Evolutionary conservation across 2,113 vertebrate species (phyloP).

Genomic region (Rynchops niger): DNA sequence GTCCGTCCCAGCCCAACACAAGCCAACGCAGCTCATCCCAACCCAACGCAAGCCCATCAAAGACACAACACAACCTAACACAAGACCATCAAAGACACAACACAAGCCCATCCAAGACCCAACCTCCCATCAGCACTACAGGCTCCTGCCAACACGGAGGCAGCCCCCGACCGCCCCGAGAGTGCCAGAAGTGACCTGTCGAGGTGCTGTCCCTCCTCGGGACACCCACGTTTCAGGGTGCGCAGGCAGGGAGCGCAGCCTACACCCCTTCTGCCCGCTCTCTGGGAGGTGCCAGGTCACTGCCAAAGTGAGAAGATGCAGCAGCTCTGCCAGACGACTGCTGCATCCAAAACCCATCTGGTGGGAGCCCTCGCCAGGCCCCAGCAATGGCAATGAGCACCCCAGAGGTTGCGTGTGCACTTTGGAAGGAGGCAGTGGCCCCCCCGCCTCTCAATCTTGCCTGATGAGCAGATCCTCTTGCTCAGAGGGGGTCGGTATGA

Average conservation of each 20-base stretch:
- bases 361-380: background rate
- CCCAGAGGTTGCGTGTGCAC: rapidly evolving
- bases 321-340: rapidly evolving
- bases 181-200: too few species aligned
- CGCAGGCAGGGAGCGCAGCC: background rate
- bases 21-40: too few species aligned
- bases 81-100: too few species aligned
- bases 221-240: background rate
- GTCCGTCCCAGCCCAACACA: too few species aligned
- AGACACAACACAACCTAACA: background rate
- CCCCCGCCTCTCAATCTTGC: background rate
- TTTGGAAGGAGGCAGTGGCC: background rate
- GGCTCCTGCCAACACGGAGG: background rate
- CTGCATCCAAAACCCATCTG: background rate
- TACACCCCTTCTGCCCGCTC: background rate
- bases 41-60: too few species aligned
- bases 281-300: background rate
- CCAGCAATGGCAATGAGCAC: rapidly evolving
- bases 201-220: rapidly evolving
- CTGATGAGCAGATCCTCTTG: background rate
- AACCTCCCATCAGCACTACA: too few species aligned
- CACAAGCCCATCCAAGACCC: background rate
- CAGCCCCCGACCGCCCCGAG: rapidly evolving
- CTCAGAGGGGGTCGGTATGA: background rate
- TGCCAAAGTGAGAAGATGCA: background rate